Base-by-base conservation (phyloP, 2,888 invertebrate genomes). In the Cerastis leucographa region DNA sequence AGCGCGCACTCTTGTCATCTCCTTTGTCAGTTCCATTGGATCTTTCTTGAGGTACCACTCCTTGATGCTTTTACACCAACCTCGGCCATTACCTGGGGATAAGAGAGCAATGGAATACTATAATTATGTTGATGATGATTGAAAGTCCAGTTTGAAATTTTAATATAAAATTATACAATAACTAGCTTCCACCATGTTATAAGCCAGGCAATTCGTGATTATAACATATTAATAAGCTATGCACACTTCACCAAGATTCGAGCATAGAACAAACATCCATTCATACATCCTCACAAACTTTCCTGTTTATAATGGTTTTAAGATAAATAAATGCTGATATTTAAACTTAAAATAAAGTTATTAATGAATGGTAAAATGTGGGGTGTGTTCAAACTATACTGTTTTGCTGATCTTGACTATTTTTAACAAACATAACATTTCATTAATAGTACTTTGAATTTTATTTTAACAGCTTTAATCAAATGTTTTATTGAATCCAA, bases 1-100 rank as follows among this genome's bases (percentile, higher is more conserved):
- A 14, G 97, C 97, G 71, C 97, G 97, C 74, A 97, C 97, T 90
- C 97, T 97, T 8, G 97, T 97, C 35, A 98, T 96, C 84, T 97
- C 97, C 86, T 97, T 96, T 0, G 97, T 97, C 62, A 98, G 94
- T 71, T 97, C 97, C 91, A 97, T 91, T 0, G 98, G 97, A 22
- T 97, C 96, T 91, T 97, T 97, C 5, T 93, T 94, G 35, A 94
- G 91, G 90, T 98, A 98, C 98, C 98, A 98, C 11, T 96, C 94
- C 71, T 94, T 94, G 35, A 98, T 95, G 74, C 97, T 96, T 84
- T 96, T 97, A 84, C 97, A 97, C 96, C 98, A 97, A 5, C 97
- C 97, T 85, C 97, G 95, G 64, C 98, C 98, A 91, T 95, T 96
- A 84, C 96, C 96, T 96, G 76, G 62, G 61, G 71, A 51, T 9